Evolutionary conservation across 2,888 invertebrate genomes (phyloP), one percentile per base, ranked within the genome.

Genomic region (Pollenia angustigena): DNA sequence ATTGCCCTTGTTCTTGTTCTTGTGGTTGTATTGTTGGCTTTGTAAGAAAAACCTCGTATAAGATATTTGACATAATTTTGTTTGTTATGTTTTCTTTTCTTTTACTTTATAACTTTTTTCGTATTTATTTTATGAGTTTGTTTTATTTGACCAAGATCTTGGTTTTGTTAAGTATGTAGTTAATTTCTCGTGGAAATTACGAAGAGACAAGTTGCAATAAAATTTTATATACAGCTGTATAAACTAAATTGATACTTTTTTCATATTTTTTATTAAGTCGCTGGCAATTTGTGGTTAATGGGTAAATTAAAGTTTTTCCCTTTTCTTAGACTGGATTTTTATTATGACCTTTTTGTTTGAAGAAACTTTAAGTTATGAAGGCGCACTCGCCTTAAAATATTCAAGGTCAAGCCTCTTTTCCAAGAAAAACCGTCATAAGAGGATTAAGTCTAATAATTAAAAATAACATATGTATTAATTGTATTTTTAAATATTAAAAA

Each of bases 151-250:
- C 32, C 4, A 4, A 32, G 32, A 32, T 6, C 6, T 32, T 32
- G 4, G 32, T 32, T 32, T 32, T 62, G 60, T 40, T 4, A 7
- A n/a, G 42, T 18, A 50, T 74, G 60, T 40, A 40, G 60, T 16
- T 62, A 62, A 64, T 64, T 64, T 76, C 8, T 76, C 52, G 44
- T 52, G 18, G 18, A 23, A 76, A 64, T 64, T 64, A 52, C 54
- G 18, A 52, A 62, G 44, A 76, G 64, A 64, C 44, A 76, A 52
- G 54, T 64, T 54, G 40, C 40, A 10, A 10, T 62, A 23, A 10
- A 52, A 14, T 76, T 64, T 42, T 32, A 32, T 32, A 6, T 32
- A 4, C 32, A 32, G 6, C 42, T n/a, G 18, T 44, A 10, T 64
- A 10, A 76, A 42, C 50, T 50, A 9, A 50, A 48, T 46, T 60